Evolutionary conservation across 2,113 vertebrate genomes (phyloP), one percentile per base, ranked within the genome.

Genomic region (Pteropus alecto): DNA sequence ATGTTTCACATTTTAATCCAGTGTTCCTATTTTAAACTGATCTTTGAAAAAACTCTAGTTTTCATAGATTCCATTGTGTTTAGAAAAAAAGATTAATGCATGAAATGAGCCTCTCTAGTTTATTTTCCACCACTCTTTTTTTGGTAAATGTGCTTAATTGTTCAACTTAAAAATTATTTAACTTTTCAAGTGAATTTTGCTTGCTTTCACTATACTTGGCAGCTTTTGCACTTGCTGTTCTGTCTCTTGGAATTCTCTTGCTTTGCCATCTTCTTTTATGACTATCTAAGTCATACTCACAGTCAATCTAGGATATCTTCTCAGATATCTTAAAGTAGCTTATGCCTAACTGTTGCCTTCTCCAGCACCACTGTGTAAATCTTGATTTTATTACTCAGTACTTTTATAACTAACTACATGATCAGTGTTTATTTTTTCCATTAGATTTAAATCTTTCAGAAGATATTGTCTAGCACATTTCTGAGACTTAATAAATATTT

Each of bases 281-380:
- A 7, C 19, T 89, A 14, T 60, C 51, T 48, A 38, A 43, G 4
- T 33, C n/a, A 87, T 14, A 56, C 60, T 24, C 14, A 18, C 9
- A 28, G 51, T 95, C 26, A 88, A 2, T 30, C 7, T 19, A 63
- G 35, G 60, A n/a, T 4, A 68, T 26, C 1, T 35, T 86, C 9
- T 28, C 21, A 48, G 24, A 38, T n/a, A n/a, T 33, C 6, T 10
- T 9, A n/a, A 1, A 22, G 2, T 28, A 93, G 30, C 12, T 30
- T 61, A 15, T 73, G 12, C 5, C 10, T 4, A 54, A 15, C 18
- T 63, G 3, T 46, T 73, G 22, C 6, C 18, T 68, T 13, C 41
- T 48, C 33, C 30, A 0, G 0, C 28, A 54, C 18, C 3, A 65
- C 38, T 14, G 9, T 16, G 7, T 3, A 33, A 35, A 5, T 35